A percentile compares a stretch with the other conserved stretches of the same genome.
phyloP scores from a whole-genome alignment of 53 echinoderm and acorn worm genomes.

The Holothuria leucospilota region DNA sequence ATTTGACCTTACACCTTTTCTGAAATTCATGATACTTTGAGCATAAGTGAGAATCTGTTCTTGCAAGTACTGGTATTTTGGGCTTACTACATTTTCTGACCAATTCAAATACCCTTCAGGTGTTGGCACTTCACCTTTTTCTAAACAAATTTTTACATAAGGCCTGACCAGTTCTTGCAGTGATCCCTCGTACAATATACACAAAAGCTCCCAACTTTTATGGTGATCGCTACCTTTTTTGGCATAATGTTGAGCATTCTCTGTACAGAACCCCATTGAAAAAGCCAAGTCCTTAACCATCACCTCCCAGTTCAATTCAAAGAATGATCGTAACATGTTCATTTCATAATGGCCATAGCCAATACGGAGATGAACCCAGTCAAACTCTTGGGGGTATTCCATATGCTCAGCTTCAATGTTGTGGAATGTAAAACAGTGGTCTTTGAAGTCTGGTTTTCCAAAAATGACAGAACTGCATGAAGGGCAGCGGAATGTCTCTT shows the following conservation, averaged over 20 bases:
- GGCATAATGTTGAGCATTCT: constrained; percentile 58
- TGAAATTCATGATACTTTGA: constrained; percentile 50
- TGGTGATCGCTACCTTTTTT: constrained; percentile 56
- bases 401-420: not conserved
- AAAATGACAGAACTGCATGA: constrained; percentile 18
- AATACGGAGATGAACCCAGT: constrained; percentile 54
- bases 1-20: constrained; percentile 54
- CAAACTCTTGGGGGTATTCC: constrained; percentile 42
- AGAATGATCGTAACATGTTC: constrained; percentile 67
- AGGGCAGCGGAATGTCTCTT: constrained; percentile 53
- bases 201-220: constrained; percentile 53
- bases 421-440: constrained; percentile 3
- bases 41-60: constrained; percentile 51
- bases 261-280: constrained; percentile 25
- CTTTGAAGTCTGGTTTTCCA: not conserved
- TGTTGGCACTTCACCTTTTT: constrained; percentile 1
- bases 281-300: constrained; percentile 65
- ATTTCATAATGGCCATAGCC: constrained; percentile 62
- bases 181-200: constrained; percentile 46
- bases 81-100: not conserved
- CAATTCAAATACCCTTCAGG: constrained; percentile 47
- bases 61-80: constrained; percentile 61
- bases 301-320: constrained; percentile 69
- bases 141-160: constrained; percentile 22
- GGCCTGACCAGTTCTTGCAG: constrained; percentile 40